Percentiles rank a stretch among this genome's conserved stretches.
phyloP scores from a whole-genome alignment of 1,140 invertebrate species.

The Nixonia krombeini region DNA sequence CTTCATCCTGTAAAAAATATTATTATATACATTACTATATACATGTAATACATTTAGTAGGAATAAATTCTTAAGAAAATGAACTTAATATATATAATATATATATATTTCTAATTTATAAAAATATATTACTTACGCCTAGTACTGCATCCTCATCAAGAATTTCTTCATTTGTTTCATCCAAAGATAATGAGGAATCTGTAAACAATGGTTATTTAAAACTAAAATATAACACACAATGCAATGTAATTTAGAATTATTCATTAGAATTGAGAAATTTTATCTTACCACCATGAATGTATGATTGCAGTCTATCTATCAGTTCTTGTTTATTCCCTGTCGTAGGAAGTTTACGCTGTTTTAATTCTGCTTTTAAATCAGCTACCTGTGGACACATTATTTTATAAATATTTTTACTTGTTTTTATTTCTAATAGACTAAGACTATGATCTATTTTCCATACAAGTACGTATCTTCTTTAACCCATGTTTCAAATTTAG shows the following conservation, averaged over 20 bases:
- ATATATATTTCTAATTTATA: too few species aligned
- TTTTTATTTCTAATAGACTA: too few species aligned
- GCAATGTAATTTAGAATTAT: too few species aligned
- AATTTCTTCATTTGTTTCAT: constrained; percentile 70
- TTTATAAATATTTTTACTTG: too few species aligned
- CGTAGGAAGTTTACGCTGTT: constrained; percentile 80
- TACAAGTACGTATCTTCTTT: too few species aligned
- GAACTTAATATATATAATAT: too few species aligned
- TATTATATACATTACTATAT: neutral
- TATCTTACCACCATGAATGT: constrained; percentile 72
- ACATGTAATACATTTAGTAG: neutral
- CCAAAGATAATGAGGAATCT: constrained; percentile 66
- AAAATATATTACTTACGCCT: constrained; percentile 54
- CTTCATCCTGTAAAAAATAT: constrained; percentile 59
- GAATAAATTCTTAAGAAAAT: too few species aligned
- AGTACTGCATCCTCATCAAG: constrained; percentile 72
- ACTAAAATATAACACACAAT: neutral
- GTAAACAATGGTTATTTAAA: too few species aligned
- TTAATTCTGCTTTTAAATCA: constrained; percentile 85
- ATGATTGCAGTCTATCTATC: constrained; percentile 80
- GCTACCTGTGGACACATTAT: constrained; percentile 50
- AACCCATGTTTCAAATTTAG: too few species aligned
- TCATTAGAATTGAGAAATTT: too few species aligned
- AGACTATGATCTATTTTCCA: too few species aligned
- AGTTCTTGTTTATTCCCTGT: constrained; percentile 87